These are phyloP conservation scores for Falco biarmicus DNA, from an alignment of 2,797 vertebrate genomes.

Conservation along the genomic window DNA sequence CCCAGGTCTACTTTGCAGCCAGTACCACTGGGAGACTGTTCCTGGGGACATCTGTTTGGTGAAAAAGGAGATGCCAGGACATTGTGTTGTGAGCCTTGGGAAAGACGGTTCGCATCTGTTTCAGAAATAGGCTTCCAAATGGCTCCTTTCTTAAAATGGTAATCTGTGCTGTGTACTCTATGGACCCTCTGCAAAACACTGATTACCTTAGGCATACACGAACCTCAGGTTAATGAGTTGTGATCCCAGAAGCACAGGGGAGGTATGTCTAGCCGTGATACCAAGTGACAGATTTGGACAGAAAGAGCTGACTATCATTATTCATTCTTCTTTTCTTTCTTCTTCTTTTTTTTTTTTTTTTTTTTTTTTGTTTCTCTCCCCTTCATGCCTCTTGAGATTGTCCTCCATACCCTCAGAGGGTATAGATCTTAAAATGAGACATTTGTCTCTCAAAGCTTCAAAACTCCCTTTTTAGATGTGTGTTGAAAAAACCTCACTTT, in stretches of 20 bases:
- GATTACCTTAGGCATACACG: neutral
- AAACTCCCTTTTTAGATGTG: neutral
- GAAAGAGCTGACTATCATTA: neutral
- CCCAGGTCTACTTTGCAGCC: neutral
- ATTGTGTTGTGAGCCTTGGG: neutral
- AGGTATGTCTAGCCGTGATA: neutral
- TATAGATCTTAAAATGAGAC: neutral
- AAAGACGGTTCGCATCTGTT: neutral
- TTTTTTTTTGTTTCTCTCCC: accelerated
- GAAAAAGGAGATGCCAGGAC: neutral
- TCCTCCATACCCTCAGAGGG: neutral
- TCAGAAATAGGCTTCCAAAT: neutral
- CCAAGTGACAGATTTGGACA: neutral
- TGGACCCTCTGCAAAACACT: neutral
- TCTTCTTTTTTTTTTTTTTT: no score
- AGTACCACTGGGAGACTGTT: neutral
- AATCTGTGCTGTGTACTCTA: neutral
- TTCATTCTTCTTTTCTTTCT: no score
- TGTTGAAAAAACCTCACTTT: neutral
- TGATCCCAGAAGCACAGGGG: neutral
- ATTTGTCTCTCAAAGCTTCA: neutral
- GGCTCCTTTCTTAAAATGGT: neutral
- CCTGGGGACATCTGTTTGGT: neutral
- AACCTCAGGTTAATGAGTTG: neutral
- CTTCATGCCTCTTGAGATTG: neutral